phyloP scores from a whole-genome alignment of 2,113 vertebrate genomes.

The Toxostoma redivivum region DNA sequence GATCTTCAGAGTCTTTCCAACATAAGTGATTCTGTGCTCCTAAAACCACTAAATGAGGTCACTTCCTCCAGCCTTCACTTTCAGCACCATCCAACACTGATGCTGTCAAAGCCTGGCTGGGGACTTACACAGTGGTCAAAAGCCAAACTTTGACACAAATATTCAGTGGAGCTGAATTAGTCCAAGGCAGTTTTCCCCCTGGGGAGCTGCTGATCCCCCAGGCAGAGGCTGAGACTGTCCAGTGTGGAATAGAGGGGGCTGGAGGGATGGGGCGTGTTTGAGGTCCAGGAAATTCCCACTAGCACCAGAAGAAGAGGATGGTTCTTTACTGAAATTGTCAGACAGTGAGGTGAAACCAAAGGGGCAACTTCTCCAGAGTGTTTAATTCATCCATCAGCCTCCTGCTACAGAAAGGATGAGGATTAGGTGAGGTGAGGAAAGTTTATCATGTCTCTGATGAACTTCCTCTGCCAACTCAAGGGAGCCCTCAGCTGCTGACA shows the following conservation, averaged over 20 bases:
- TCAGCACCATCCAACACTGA: not conserved
- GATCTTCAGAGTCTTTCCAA: not conserved
- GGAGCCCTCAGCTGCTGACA: not conserved
- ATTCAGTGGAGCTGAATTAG: not conserved
- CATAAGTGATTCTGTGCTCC: not conserved
- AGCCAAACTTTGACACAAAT: not conserved
- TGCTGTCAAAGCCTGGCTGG: not conserved
- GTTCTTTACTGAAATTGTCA: not conserved
- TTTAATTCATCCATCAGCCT: not conserved
- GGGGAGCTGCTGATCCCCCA: accelerated
- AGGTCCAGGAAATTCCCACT: not conserved
- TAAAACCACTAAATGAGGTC: not conserved
- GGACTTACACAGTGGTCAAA: not conserved
- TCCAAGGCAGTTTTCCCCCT: not conserved
- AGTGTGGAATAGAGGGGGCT: accelerated
- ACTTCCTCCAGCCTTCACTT: constrained; percentile 4
- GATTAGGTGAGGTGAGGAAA: not conserved
- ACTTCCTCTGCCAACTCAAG: not conserved
- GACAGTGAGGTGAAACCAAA: not conserved
- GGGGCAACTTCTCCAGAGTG: not conserved
- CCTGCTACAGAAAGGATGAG: not conserved
- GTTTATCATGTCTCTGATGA: not conserved
- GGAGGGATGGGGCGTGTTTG: not conserved
- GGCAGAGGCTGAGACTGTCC: not conserved
- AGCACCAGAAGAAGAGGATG: not conserved